These are phyloP conservation scores for Lepidurus packardi DNA, from an alignment of 1,140 invertebrate species.

Conservation along the genomic window DNA sequence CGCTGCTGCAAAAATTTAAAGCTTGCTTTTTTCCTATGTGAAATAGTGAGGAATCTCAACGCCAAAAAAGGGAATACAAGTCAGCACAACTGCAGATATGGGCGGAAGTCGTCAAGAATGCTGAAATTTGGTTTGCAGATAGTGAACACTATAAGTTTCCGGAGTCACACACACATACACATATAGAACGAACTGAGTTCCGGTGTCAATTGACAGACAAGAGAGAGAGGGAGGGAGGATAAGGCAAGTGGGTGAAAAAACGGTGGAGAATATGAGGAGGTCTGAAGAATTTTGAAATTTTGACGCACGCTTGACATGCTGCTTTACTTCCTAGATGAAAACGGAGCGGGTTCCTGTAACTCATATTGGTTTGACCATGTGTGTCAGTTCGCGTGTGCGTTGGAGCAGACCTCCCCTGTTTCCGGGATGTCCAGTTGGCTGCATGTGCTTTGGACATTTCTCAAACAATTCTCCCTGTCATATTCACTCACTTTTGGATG, in stretches of 20 bases:
- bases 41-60: neutral
- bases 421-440: constrained; percentile 35
- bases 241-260: neutral
- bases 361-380: constrained; percentile 23
- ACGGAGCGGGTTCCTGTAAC: neutral
- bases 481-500: neutral
- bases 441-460: constrained; percentile 24
- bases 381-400: constrained; percentile 16
- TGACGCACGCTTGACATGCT: constrained; percentile 26
- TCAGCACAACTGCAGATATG: neutral
- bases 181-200: constrained; percentile 3
- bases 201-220: constrained; percentile 10
- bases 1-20: neutral
- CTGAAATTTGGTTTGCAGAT: constrained; percentile 14
- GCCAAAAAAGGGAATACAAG: neutral
- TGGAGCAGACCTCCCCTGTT: constrained; percentile 30
- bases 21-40: neutral
- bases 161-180: constrained; percentile 4
- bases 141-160: constrained; percentile 19
- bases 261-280: neutral
- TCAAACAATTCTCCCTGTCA: neutral
- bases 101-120: constrained; percentile 20
- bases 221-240: neutral
- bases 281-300: constrained; percentile 30
- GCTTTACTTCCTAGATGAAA: neutral